These are phyloP conservation scores for Rhinoderma darwinii DNA, from an alignment of 2,113 vertebrate species.

Conservation along the genomic window DNA sequence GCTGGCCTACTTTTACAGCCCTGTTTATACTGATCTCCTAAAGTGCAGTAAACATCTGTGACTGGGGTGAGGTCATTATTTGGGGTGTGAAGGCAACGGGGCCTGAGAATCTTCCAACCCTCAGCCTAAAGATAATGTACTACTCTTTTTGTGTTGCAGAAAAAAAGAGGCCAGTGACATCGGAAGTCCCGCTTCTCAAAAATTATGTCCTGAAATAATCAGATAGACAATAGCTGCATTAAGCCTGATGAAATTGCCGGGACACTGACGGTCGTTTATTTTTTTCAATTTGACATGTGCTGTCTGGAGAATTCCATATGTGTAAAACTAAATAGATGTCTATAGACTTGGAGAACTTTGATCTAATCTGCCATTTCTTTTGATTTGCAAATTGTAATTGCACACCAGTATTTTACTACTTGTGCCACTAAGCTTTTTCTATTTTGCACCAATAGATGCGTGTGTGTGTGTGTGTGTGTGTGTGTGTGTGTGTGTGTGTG, in stretches of 20 bases:
- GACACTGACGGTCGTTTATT: slow-evolving; percentile 66
- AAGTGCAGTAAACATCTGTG: slow-evolving; percentile 93
- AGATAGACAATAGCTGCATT: slow-evolving; percentile 44
- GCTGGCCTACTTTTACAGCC: slow-evolving; percentile 93
- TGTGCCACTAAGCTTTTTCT: background rate
- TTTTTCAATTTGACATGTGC: slow-evolving; percentile 61
- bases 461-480: background rate
- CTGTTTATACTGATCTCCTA: slow-evolving; percentile 78
- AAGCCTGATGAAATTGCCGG: slow-evolving; percentile 66
- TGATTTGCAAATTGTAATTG: background rate
- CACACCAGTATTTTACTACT: background rate
- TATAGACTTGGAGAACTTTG: background rate
- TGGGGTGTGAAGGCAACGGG: slow-evolving; percentile 73
- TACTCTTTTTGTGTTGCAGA: slow-evolving; percentile 39
- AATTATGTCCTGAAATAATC: slow-evolving; percentile 54
- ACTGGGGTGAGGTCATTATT: slow-evolving; percentile 86
- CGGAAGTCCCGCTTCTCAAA: slow-evolving; percentile 52
- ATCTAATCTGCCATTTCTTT: background rate
- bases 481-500: background rate
- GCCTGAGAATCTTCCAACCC: slow-evolving; percentile 70
- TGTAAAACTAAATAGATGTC: slow-evolving; percentile 40
- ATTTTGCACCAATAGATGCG: background rate
- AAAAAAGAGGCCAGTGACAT: slow-evolving; percentile 38
- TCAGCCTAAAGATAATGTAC: slow-evolving; percentile 56
- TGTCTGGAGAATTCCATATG: slow-evolving; percentile 25